Conservation (phyloP, 2,888 invertebrate species). For the Taphrorychus bicolor region DNA sequence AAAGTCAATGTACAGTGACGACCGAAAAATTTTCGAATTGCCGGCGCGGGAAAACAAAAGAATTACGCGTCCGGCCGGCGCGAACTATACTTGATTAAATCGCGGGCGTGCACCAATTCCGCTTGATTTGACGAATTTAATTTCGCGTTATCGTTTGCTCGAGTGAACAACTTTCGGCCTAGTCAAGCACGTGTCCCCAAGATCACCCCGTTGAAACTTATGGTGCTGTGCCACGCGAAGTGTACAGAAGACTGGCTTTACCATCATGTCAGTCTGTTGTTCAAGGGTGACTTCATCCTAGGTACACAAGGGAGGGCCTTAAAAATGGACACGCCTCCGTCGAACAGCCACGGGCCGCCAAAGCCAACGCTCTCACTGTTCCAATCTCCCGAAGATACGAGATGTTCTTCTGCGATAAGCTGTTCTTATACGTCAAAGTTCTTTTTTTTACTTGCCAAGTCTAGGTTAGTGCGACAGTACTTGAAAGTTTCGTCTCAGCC, state of each 20-base stretch:
- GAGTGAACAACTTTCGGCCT: conserved; percentile 53
- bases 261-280: conserved; percentile 59
- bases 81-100: conserved; percentile 43
- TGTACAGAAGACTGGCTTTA: conserved; percentile 59
- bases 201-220: conserved; percentile 49
- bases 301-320: conserved; percentile 52
- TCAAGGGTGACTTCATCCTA: conserved; percentile 60
- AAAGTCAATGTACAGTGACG: neutral
- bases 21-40: neutral
- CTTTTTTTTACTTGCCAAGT: too few species aligned
- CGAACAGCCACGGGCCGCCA: conserved; percentile 24
- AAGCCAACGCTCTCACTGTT: conserved; percentile 11
- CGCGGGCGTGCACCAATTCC: conserved; percentile 56
- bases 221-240: conserved; percentile 58
- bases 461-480: too few species aligned
- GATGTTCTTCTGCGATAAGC: neutral
- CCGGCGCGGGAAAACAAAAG: neutral
- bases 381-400: neutral
- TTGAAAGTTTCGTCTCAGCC: too few species aligned
- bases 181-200: conserved; percentile 57
- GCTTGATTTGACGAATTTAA: conserved; percentile 56
- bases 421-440: neutral
- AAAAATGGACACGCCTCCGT: conserved; percentile 41
- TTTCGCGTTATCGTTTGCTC: conserved; percentile 55
- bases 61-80: neutral